These are phyloP conservation scores for Himalopsyche phryganea DNA, from an alignment of 1,140 invertebrate species.

Conservation along the genomic window DNA sequence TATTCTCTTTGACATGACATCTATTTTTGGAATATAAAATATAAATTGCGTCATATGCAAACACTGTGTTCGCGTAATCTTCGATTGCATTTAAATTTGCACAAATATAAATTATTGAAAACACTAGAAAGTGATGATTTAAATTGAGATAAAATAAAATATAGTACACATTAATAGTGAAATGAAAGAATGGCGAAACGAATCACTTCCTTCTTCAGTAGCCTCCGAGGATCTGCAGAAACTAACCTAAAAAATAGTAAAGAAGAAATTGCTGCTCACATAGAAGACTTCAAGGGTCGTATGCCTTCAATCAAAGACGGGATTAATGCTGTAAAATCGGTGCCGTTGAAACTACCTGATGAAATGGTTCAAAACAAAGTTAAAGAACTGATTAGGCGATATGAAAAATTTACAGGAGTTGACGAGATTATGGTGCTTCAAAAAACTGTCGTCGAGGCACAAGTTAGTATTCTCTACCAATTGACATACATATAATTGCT, in stretches of 20 bases:
- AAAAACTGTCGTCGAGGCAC: constrained; percentile 48
- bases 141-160: too few species aligned
- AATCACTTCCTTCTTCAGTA: constrained; percentile 10
- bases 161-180: background rate
- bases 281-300: constrained; percentile 6
- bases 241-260: constrained; percentile 23
- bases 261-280: constrained; percentile 6
- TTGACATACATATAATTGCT: too few species aligned
- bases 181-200: constrained; percentile 17
- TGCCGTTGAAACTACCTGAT: constrained; percentile 1
- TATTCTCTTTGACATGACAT: too few species aligned
- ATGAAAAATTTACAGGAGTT: constrained; percentile 52
- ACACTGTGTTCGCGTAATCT: too few species aligned
- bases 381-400: constrained; percentile 32
- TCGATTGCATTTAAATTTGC: too few species aligned
- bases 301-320: constrained; percentile 11
- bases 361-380: constrained; percentile 5
- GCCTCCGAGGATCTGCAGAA: constrained; percentile 4
- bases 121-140: too few species aligned
- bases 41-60: too few species aligned
- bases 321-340: constrained; percentile 6
- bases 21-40: too few species aligned
- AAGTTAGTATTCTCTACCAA: too few species aligned
- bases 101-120: too few species aligned
- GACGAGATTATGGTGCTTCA: constrained; percentile 51